phyloP scores from a whole-genome alignment of 2,113 vertebrate species.

The Hyperoodon ampullatus region DNA sequence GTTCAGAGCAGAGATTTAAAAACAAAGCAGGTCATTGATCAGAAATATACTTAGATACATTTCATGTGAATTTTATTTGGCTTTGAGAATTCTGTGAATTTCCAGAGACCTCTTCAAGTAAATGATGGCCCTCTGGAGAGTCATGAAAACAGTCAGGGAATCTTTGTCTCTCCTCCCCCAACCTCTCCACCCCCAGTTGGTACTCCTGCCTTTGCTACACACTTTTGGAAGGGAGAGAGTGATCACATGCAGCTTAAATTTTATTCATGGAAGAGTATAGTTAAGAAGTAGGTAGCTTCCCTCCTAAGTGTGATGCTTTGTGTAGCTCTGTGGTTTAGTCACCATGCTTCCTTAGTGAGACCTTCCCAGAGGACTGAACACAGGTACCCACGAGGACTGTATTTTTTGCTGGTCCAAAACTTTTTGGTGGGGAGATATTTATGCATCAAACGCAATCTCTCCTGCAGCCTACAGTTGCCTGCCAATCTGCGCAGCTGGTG shows the following conservation, averaged over 20 bases:
- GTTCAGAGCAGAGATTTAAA: not conserved
- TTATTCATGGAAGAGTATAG: not conserved
- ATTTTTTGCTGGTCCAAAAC: not conserved
- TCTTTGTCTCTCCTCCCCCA: not conserved
- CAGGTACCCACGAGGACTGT: not conserved
- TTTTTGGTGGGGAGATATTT: constrained; percentile 4
- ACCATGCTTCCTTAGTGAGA: not conserved
- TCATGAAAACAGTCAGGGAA: not conserved
- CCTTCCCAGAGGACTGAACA: not conserved
- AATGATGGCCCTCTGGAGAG: not conserved
- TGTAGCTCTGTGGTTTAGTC: not conserved
- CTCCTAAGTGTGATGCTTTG: not conserved
- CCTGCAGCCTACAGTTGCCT: not conserved
- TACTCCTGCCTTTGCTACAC: not conserved
- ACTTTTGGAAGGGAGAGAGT: not conserved
- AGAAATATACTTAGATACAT: not conserved
- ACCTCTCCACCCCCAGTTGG: not conserved
- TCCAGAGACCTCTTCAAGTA: not conserved
- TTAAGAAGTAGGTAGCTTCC: not conserved
- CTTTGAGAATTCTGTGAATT: constrained; percentile 42
- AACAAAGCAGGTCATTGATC: not conserved
- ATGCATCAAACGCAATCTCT: not conserved
- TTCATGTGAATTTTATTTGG: not conserved
- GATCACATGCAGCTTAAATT: not conserved
- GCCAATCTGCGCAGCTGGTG: constrained; percentile 34